Evolutionary conservation across 2,113 vertebrate genomes (phyloP), one percentile per base, ranked within the genome.

Genomic region (Ciconia boyciana): DNA sequence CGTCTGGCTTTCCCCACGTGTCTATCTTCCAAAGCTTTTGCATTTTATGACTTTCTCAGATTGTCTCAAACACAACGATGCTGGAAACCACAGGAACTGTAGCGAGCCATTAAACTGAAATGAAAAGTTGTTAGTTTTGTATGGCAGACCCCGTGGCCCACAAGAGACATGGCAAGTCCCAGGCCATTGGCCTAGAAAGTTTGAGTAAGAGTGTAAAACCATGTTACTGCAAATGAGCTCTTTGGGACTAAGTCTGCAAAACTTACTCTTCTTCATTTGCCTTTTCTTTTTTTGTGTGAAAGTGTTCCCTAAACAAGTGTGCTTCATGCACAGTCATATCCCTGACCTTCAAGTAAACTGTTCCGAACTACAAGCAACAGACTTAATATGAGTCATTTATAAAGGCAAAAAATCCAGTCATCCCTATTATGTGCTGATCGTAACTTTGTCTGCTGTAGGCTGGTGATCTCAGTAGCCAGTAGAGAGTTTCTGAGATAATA

Each of bases 261-360:
- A 83, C 3, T 1, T 51, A 70, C 7, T 86, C 34, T 87, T 95
- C 70, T 85, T 79, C 43, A 66, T 91, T 94, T 85, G 49, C 66
- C 58, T 66, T 81, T 79, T 58, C 26, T 75, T 88, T 71, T 83
- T 46, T 62, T 71, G 41, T 57, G 61, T 74, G 58, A 71, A 44
- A 90, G 20, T 76, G 65, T 65, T 92, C 31, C 76, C 41, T 82
- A 87, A 95, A 74, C 48, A 46, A 93, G 32, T 70, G 55, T 74
- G 55, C 75, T 87, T 95, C 74, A 66, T 89, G 82, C 81, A 84
- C 52, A 76, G 62, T 96, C 93, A 84, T 95, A 55, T 80, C 91
- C 61, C 57, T 96, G 90, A 96, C 96, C 91, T 94, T 92, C 94
- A 68, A 94, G 43, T 94, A 94, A 95, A 97, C 94, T 90, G 71